Base-by-base conservation (phyloP, 2,113 vertebrate genomes). In the Chitala chitala region DNA sequence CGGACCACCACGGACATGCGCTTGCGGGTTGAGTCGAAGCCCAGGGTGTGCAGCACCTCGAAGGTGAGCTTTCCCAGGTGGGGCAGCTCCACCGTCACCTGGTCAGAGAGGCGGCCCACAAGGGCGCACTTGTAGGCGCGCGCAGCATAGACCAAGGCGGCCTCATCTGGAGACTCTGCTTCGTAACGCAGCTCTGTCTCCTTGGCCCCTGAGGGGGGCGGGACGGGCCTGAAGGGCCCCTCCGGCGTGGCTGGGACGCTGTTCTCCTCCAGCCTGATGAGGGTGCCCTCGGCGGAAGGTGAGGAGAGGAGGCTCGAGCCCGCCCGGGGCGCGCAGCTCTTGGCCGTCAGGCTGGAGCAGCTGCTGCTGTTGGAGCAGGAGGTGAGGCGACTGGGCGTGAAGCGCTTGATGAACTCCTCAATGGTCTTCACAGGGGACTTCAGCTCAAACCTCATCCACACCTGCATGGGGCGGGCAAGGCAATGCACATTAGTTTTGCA, bases 381-480 rank as follows among this genome's bases (percentile, higher is more conserved):
- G 50, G 95, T 93, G 78, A 98, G 85, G 24, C 96, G 94, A 77
- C 95, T 98, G 0, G 96, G 94, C 0, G 96, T 94, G 87, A 99
- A 94, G 79, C 91, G 92, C 20, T 94, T 92, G 63, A 99, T 97
- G 81, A 99, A 98, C 70, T 95, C 95, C 82, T 99, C 96, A 1
- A 99, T 93, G 3, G 96, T 98, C 87, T 99, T 99, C 15, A 99
- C 97, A 0, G 96, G 95, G 3, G 95, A 98, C 85, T 96, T 98
- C 22, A 95, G 78, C 84, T 96, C 95, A 24, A 91, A 93, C 72
- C 92, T 85, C 84, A 91, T 86, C 50, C 95, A 91, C 51, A 97
- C 94, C 96, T 98, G 79, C n/a, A n/a, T 0, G 20, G 76, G 7
- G 71, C 1, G 3, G 64, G 13, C 20, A 15, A 20, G 24, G 22